phyloP scores from a whole-genome alignment of 2,797 vertebrate species.

The Calcarius lapponicus region DNA sequence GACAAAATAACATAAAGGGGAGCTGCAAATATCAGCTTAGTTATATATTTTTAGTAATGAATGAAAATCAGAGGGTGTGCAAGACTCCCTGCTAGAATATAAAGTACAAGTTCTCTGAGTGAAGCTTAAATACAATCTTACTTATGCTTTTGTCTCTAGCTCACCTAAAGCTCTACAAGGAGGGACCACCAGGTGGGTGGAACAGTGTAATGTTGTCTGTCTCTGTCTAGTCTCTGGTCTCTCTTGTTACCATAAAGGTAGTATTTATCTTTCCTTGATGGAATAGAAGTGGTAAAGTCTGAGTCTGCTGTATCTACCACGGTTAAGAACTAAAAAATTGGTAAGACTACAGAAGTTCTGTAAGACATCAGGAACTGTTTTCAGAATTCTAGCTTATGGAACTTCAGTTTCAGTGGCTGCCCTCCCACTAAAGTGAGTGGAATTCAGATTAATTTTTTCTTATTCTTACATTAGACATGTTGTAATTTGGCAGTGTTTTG shows the following conservation, averaged over 20 bases:
- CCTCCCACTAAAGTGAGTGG: background rate
- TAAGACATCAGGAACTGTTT: background rate
- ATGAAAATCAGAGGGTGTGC: background rate
- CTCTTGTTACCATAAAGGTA: background rate
- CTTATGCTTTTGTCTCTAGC: conserved; percentile 22
- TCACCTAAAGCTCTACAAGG: conserved; percentile 5
- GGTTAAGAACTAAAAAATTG: background rate
- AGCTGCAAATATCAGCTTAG: background rate
- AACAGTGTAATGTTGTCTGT: conserved; percentile 10
- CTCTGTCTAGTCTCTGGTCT: conserved; percentile 19
- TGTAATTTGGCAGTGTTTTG: background rate
- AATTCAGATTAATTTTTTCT: background rate
- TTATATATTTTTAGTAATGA: background rate
- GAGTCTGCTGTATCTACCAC: background rate
- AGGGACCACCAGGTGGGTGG: conserved; percentile 39
- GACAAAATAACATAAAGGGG: background rate
- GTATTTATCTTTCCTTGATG: background rate
- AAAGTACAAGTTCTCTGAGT: background rate
- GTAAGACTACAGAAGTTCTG: background rate
- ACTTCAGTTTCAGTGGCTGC: background rate
- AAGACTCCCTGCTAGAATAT: background rate
- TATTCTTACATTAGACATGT: background rate
- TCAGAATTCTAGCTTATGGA: background rate
- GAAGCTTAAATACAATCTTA: background rate
- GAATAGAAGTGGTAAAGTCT: background rate